Evolutionary conservation across 2,113 vertebrate species (phyloP).

Genomic region (Dasyprocta punctata): DNA sequence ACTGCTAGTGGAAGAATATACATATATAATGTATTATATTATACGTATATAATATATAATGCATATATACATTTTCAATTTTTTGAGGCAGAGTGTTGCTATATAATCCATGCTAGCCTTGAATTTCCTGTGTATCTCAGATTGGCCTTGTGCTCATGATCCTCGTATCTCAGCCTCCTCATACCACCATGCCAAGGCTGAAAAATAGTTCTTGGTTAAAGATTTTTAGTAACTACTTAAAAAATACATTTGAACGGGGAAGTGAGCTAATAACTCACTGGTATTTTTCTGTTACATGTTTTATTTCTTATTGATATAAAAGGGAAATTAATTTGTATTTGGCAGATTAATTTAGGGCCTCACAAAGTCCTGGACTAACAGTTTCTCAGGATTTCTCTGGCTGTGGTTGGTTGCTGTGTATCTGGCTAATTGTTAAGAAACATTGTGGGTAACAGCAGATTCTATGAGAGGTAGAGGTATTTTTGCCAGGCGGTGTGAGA

Average conservation of each 20-base stretch:
- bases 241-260: slow-evolving; percentile 32
- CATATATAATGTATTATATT: not conserved
- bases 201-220: not conserved
- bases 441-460: not conserved
- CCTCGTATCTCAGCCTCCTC: not conserved
- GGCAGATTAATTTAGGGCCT: slow-evolving; percentile 19
- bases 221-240: not conserved
- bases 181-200: not conserved
- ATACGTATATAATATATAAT: not conserved
- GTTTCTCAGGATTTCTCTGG: not conserved
- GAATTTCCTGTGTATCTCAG: not conserved
- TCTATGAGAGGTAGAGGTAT: not conserved
- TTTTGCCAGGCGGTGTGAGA: not conserved
- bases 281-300: not conserved
- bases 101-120: not conserved
- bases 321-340: slow-evolving; percentile 22
- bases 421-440: not conserved
- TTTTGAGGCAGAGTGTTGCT: not conserved
- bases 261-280: not conserved
- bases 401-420: not conserved
- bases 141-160: not conserved
- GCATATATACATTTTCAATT: no score
- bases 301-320: slow-evolving; percentile 21
- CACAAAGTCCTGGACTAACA: not conserved
- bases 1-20: not conserved